These are phyloP conservation scores for Ramazzottius varieornatus DNA, from an alignment of 2,888 invertebrate species.

Conservation along the genomic window DNA sequence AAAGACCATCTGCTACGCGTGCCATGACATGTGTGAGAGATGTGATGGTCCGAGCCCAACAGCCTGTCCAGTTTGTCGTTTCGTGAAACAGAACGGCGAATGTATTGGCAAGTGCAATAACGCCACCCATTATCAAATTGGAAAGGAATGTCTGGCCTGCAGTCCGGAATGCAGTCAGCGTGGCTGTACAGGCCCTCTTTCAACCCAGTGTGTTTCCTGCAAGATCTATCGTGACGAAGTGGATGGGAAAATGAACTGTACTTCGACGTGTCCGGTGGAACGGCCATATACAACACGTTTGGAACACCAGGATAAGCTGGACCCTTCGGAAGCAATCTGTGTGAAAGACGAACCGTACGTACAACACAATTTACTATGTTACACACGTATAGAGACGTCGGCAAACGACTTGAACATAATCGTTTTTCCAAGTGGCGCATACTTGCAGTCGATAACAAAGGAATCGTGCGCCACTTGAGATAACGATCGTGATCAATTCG, in stretches of 20 bases:
- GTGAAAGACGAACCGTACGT: not conserved
- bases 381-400: too few species aligned
- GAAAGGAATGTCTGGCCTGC: conserved; percentile 4
- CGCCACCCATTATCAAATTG: not conserved
- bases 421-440: too few species aligned
- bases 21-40: conserved; percentile 60
- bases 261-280: conserved; percentile 48
- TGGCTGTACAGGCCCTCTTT: conserved; percentile 15
- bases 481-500: too few species aligned
- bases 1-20: conserved; percentile 46
- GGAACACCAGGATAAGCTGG: not conserved
- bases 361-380: too few species aligned
- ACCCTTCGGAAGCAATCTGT: not conserved
- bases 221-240: conserved; percentile 5
- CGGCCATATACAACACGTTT: conserved; percentile 33
- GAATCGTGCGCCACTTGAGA: too few species aligned
- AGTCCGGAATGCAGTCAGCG: conserved; percentile 5
- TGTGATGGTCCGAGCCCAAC: conserved; percentile 57
- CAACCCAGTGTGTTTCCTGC: conserved; percentile 15
- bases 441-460: too few species aligned
- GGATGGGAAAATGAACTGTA: conserved; percentile 38
- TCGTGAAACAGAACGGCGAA: conserved; percentile 48
- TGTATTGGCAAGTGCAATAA: conserved; percentile 10
- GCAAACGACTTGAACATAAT: too few species aligned
- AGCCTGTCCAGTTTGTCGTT: conserved; percentile 59